A percentile compares a stretch with the other conserved stretches of the same genome.
phyloP scores from a whole-genome alignment of 2,797 vertebrate genomes.

The Anguilla megastoma region DNA sequence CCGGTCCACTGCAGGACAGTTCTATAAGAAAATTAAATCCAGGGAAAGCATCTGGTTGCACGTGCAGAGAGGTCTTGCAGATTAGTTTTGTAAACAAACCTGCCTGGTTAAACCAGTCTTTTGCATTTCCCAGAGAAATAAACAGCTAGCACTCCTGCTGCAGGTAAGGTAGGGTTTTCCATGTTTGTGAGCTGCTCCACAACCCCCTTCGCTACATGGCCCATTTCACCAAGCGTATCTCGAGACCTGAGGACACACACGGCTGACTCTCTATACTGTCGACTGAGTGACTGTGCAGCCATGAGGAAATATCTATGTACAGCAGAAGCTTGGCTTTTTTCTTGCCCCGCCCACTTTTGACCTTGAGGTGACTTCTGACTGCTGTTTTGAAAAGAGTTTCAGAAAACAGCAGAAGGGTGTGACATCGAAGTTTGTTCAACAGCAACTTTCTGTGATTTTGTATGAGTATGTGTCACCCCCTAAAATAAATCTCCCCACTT shows the following conservation, averaged over 20 bases:
- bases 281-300: background rate
- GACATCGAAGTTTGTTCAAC: background rate
- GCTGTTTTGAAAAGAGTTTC: background rate
- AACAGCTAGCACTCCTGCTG: background rate
- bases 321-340: background rate
- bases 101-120: background rate
- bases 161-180: background rate
- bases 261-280: background rate
- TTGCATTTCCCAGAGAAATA: background rate
- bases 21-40: background rate
- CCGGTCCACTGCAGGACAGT: background rate
- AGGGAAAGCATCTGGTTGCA: background rate
- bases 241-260: background rate
- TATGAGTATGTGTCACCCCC: background rate
- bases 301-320: background rate
- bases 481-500: background rate
- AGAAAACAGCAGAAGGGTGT: background rate
- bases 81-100: background rate
- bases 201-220: background rate
- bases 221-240: background rate
- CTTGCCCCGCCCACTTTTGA: background rate
- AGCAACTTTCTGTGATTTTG: background rate
- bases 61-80: background rate
- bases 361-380: background rate
- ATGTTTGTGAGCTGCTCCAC: background rate